These are phyloP conservation scores for Rhynchophorus ferrugineus DNA, from an alignment of 1,140 invertebrate species.

Conservation along the genomic window DNA sequence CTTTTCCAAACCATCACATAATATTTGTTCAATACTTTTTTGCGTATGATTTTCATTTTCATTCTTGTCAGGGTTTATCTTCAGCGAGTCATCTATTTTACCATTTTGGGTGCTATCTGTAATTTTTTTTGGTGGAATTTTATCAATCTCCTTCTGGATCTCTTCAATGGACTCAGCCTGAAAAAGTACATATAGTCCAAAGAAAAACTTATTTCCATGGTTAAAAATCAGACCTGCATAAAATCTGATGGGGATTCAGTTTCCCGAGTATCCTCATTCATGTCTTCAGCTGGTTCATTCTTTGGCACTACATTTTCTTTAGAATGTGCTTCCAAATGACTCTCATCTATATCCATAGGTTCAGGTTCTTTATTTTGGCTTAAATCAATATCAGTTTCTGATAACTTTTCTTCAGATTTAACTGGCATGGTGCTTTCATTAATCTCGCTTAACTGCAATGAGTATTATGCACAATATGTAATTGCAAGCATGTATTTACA, in stretches of 20 bases:
- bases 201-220: not conserved
- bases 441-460: too few species aligned
- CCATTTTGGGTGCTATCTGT: not conserved
- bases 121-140: constrained; percentile 13
- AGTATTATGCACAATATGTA: too few species aligned
- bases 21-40: constrained; percentile 10
- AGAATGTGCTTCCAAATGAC: too few species aligned
- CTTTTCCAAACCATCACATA: not conserved
- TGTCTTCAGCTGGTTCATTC: not conserved
- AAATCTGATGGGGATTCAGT: not conserved
- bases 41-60: constrained; percentile 4
- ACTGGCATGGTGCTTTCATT: too few species aligned
- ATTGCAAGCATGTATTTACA: too few species aligned
- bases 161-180: constrained; percentile 16
- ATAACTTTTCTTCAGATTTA: too few species aligned
- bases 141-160: constrained; percentile 17
- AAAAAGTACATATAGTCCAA: not conserved
- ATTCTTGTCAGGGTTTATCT: not conserved
- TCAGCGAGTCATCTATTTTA: not conserved
- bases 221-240: not conserved
- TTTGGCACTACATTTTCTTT: too few species aligned
- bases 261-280: not conserved
- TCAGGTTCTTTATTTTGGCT: constrained; percentile 1
- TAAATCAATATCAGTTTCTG: not conserved
- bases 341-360: constrained; percentile 11